Base-by-base conservation (phyloP, 2,113 vertebrate genomes). In the Hystrix brachyura region DNA sequence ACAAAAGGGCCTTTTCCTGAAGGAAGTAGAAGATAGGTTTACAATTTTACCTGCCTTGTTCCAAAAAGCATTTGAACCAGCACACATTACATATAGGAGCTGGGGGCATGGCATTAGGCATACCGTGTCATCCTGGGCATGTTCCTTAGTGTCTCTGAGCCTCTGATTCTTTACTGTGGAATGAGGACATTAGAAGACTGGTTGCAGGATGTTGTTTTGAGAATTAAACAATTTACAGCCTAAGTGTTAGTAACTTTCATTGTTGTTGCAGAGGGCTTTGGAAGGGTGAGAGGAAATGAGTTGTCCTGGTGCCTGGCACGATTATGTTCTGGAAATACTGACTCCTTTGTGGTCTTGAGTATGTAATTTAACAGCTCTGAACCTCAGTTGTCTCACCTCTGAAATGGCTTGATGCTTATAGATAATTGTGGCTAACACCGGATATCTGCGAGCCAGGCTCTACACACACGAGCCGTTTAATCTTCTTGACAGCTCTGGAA, bases 121-220 rank as follows among this genome's bases (percentile, higher is more conserved):
- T 3, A 3, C 38, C 64, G 27, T 18, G 19, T 76, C 21, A 6
- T 27, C 0, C 0, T 3, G 46, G 48, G 4, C 13, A 3, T 0
- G 0, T 43, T 87, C 32, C 55, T 60, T 43, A 55, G 46, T 9
- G 4, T 76, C 69, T 62, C 59, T 21, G 34, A 95, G 55, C 48
- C 91, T 88, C 29, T 19, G 27, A 90, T 87, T 91, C 29, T 32
- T 53, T 0, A 0, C 6, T 74, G 62, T 55, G 38, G 59, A 48
- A 46, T 65, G 81, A 25, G 32, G 38, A 72, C 53, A 72, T 18
- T 17, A 27, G 32, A 59, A 87, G 34, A 59, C 34, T 27, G 71
- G 2, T 46, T 29, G 23, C 29, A 55, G 17, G 29, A 5, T 38
- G 46, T 43, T 62, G 38, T 72, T 85, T 48, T 53, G 76, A 88